phyloP scores from a whole-genome alignment of 2,113 vertebrate genomes.

The Opisthocomus hoazin region DNA sequence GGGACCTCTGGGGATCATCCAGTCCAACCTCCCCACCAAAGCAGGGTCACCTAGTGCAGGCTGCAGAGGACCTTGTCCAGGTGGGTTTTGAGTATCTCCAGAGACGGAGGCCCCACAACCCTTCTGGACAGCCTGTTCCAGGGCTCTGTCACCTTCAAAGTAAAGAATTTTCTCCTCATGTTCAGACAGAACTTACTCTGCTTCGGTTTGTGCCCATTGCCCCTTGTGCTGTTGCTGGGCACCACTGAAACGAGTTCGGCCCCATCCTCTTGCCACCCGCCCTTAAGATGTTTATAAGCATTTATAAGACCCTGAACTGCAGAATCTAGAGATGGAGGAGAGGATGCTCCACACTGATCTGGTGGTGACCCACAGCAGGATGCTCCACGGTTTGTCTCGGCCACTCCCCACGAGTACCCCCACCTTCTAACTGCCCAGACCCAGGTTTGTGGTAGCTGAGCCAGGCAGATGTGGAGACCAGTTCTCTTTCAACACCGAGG shows the following conservation, averaged over 20 bases:
- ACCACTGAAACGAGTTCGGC: no score
- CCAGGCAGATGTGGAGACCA: rapidly evolving
- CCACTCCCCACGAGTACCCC: not conserved
- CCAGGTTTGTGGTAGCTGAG: not conserved
- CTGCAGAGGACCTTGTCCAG: no score
- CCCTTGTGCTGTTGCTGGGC: not conserved
- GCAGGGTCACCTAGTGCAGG: no score
- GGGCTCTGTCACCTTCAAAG: not conserved
- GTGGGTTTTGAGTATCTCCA: not conserved
- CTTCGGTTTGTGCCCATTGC: not conserved
- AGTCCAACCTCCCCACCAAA: not conserved
- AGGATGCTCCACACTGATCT: not conserved
- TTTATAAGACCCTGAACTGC: no score
- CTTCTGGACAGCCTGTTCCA: not conserved
- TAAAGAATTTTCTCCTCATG: not conserved
- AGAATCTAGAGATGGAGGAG: not conserved
- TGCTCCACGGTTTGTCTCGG: not conserved
- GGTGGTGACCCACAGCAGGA: not conserved
- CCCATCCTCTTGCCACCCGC: no score
- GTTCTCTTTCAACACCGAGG: not conserved
- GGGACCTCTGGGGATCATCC: not conserved
- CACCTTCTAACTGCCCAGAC: not conserved
- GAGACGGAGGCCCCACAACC: not conserved
- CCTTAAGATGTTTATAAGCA: no score
- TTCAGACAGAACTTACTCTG: not conserved